A percentile compares a stretch with the other conserved stretches of the same genome.
These are phyloP conservation scores for Aphrophora alni DNA, from an alignment of 2,888 invertebrate genomes.

Conservation along the genomic window DNA sequence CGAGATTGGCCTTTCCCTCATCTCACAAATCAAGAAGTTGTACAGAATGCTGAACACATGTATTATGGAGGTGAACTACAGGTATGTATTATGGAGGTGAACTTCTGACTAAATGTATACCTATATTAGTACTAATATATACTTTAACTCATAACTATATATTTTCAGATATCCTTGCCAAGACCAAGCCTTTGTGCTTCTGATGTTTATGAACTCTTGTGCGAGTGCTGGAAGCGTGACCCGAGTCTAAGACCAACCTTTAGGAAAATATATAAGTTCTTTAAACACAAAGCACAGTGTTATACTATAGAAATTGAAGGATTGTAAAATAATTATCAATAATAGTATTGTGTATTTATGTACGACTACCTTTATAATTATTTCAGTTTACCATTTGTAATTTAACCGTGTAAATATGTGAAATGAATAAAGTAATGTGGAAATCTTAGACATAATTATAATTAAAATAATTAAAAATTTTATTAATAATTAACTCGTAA, in stretches of 20 bases:
- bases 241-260: slow-evolving; percentile 66
- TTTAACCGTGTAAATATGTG: too few relatives aligned
- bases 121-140: neutral
- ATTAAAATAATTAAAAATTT: too few relatives aligned
- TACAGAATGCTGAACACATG: slow-evolving; percentile 70
- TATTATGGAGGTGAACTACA: slow-evolving; percentile 68
- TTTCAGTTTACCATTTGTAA: too few relatives aligned
- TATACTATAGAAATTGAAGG: neutral
- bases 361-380: too few relatives aligned
- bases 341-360: too few relatives aligned
- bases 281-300: slow-evolving; percentile 58
- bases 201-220: slow-evolving; percentile 77
- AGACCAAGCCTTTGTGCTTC: slow-evolving; percentile 77
- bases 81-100: slow-evolving; percentile 58
- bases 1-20: slow-evolving; percentile 67
- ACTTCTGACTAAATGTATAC: neutral
- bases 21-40: slow-evolving; percentile 67
- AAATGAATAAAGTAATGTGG: too few relatives aligned
- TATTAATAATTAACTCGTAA: too few relatives aligned
- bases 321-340: neutral
- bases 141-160: slow-evolving; percentile 11
- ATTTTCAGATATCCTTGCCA: slow-evolving; percentile 65
- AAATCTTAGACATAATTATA: too few relatives aligned
- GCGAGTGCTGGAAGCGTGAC: slow-evolving; percentile 70
- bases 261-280: slow-evolving; percentile 71